Evolutionary conservation across 1,140 invertebrate genomes (phyloP), one percentile per base, ranked within the genome.

Genomic region (Caerostris extrusa): DNA sequence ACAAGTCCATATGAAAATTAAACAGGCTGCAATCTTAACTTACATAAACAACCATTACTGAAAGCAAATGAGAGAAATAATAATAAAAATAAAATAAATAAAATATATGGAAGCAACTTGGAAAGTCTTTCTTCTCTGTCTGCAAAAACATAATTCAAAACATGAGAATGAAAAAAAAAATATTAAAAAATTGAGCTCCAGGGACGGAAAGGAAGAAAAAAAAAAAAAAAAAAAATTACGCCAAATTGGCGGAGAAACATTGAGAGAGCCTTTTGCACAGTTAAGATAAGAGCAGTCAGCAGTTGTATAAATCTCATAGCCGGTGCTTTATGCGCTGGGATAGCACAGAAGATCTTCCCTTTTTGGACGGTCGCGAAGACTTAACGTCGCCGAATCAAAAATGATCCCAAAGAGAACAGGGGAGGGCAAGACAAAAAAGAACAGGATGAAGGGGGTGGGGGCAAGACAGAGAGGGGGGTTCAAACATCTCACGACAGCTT

Each of bases 371-470:
- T 55, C 67, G 14, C 17, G 67, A 88, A 91, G 90, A 91, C 94
- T 91, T 89, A 87, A 64, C 90, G 90, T 82, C 90, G 86, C 86
- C 85, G 90, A 94, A 92, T 92, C 94, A 93, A 94, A 91, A 94
- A 88, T 58, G 94, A 85, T 67, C 34, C 60, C 56, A 50, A 71
- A 77, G 69, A 89, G 89, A 60, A 55, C 50, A 82, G 87, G 60
- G 14, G 58, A 60, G 53, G 34, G 50, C 17, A 77, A 61, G 57
- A 67, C 14, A 83, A 34, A 67, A 58, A 93, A 64, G 19, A 55
- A 89, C 50, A 93, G 55, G n/a, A 5, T 90, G 69, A 60, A 77
- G 34, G 12, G n/a, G 81, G 58, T 50, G 69, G 55, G 55, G 88
- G 81, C 56, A 60, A 7, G 50, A 60, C 7, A 67, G 12, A 55